Conservation (phyloP, 2,888 invertebrate genomes). For the Ditylenchus weischeri region DNA sequence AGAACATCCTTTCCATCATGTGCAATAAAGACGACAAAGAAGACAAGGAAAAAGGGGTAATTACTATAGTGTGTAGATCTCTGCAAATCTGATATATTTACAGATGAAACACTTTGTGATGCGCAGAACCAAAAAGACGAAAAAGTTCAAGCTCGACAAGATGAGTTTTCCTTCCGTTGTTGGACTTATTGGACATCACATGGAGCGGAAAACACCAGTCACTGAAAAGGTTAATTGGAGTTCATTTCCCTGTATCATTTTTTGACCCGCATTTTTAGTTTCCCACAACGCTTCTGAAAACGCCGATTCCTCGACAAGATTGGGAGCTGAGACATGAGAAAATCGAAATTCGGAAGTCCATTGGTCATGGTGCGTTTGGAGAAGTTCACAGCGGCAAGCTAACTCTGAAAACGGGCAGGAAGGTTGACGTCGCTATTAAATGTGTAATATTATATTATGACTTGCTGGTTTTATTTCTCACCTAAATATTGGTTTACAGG, state of each 20-base stretch:
- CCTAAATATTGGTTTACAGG: not conserved
- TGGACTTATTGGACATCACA: slow-evolving; percentile 20
- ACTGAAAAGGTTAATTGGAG: slow-evolving; percentile 17
- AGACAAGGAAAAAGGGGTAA: not conserved
- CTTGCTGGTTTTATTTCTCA: no score
- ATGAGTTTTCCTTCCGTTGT: slow-evolving; percentile 11
- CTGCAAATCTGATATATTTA: no score
- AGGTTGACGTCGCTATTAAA: slow-evolving; percentile 24
- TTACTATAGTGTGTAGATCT: no score
- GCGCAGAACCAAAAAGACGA: slow-evolving; percentile 17
- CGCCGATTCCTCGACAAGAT: slow-evolving; percentile 17
- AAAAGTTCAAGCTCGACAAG: slow-evolving; percentile 8
- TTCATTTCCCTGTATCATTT: no score
- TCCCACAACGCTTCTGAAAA: no score
- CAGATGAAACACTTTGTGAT: slow-evolving; percentile 40
- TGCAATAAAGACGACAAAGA: slow-evolving; percentile 14
- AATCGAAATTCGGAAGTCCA: slow-evolving; percentile 19
- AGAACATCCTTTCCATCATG: slow-evolving; percentile 28
- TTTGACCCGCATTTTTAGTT: no score
- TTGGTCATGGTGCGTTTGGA: slow-evolving; percentile 30
- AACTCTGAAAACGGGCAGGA: slow-evolving; percentile 11
- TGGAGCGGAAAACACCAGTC: not conserved
- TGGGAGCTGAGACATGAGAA: slow-evolving; percentile 28
- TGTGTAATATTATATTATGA: slow-evolving; percentile 1
- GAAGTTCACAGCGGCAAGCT: slow-evolving; percentile 17